Percentiles rank a stretch among this genome's conserved stretches.
phyloP scores from a whole-genome alignment of 1,140 invertebrate species.

The Calephelis nemesis region DNA sequence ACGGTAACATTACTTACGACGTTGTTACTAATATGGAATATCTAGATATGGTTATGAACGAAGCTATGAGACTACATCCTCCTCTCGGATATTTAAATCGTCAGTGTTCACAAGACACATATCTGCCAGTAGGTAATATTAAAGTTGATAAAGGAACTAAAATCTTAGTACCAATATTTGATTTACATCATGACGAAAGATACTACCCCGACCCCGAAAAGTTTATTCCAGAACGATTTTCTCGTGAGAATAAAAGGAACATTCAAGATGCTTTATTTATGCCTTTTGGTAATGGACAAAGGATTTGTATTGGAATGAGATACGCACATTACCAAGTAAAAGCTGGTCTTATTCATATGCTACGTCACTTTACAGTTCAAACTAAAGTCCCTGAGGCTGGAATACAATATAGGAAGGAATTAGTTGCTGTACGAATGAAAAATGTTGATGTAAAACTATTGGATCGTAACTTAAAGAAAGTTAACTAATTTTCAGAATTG shows the following conservation, averaged over 20 bases:
- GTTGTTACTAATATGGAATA: slow-evolving; percentile 20
- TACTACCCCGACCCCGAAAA: slow-evolving; percentile 30
- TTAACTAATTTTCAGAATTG: no score
- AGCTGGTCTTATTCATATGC: neutral
- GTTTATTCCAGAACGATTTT: slow-evolving; percentile 33
- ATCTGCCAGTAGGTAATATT: slow-evolving; percentile 26
- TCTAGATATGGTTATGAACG: slow-evolving; percentile 24
- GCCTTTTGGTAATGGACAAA: slow-evolving; percentile 28
- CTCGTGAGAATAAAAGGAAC: slow-evolving; percentile 19
- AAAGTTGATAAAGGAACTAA: slow-evolving; percentile 3
- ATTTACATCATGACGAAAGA: slow-evolving; percentile 27
- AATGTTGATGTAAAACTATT: no score
- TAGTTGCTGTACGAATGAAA: no score
- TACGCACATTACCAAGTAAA: no score
- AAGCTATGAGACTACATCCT: slow-evolving; percentile 23
- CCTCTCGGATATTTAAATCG: slow-evolving; percentile 22
- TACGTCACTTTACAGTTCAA: neutral
- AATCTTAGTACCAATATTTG: slow-evolving; percentile 21
- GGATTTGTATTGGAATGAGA: slow-evolving; percentile 21
- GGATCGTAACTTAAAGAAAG: no score
- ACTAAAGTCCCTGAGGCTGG: neutral
- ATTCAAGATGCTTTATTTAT: slow-evolving; percentile 21
- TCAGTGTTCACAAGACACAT: slow-evolving; percentile 22
- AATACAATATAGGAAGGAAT: neutral
- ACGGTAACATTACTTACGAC: slow-evolving; percentile 18